A percentile compares a stretch with the other conserved stretches of the same genome.
These are phyloP conservation scores for Pygoscelis adeliae DNA, from an alignment of 2,113 vertebrate genomes.

Conservation along the genomic window DNA sequence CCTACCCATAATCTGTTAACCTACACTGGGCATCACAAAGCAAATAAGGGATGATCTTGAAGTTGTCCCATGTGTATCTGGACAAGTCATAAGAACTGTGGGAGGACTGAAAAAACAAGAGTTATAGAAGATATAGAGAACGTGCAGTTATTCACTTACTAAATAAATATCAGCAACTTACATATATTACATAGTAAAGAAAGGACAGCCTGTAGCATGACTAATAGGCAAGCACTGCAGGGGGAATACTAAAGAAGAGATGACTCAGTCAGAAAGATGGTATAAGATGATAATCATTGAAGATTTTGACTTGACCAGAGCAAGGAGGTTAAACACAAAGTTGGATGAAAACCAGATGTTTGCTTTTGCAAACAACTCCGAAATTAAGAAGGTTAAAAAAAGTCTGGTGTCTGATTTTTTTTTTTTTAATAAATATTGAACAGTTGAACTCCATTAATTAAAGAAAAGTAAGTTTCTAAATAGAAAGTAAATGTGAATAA, in stretches of 20 bases:
- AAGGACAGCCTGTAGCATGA: background rate
- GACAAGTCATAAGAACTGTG: background rate
- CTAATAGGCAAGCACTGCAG: background rate
- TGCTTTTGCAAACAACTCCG: background rate
- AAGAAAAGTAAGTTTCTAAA: background rate
- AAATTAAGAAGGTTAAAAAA: background rate
- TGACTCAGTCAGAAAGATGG: background rate
- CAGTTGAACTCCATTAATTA: background rate
- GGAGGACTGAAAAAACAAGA: background rate
- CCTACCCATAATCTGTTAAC: background rate
- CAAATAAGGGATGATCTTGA: background rate
- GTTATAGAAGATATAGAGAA: background rate
- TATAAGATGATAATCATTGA: background rate
- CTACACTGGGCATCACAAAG: background rate
- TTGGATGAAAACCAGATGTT: conserved; percentile 7
- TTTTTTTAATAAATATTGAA: background rate
- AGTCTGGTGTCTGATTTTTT: background rate
- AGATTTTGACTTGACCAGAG: background rate
- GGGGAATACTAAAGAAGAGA: background rate
- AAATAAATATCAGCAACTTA: background rate
- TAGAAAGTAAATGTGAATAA: background rate
- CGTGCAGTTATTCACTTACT: background rate
- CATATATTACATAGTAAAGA: background rate
- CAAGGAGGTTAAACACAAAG: background rate
- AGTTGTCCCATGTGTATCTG: background rate